These are phyloP conservation scores for Delichon dasypus DNA, from an alignment of 2,797 vertebrate species.

Conservation along the genomic window DNA sequence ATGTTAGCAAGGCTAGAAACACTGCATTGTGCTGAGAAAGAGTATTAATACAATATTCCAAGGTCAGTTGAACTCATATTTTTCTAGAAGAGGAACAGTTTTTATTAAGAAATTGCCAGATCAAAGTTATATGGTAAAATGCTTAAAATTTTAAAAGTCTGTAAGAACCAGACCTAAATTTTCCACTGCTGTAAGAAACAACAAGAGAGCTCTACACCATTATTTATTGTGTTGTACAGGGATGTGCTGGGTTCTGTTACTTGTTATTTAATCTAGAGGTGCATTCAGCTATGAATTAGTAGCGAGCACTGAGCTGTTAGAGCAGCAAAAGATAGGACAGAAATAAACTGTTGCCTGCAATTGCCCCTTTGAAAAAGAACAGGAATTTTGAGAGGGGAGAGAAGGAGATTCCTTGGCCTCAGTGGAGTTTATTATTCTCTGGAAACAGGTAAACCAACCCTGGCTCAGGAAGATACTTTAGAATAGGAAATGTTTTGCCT, in stretches of 20 bases:
- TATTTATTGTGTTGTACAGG: background rate
- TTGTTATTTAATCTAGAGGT: constrained; percentile 24
- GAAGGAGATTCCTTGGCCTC: constrained; percentile 26
- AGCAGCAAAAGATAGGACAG: constrained; percentile 26
- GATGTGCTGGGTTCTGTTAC: constrained; percentile 2
- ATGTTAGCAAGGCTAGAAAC: background rate
- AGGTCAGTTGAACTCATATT: background rate
- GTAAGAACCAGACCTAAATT: background rate
- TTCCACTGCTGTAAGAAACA: background rate
- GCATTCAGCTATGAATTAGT: constrained; percentile 5
- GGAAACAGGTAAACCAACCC: constrained; percentile 53
- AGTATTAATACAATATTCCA: background rate
- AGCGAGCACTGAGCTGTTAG: background rate
- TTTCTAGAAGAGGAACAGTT: background rate
- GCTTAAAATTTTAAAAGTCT: background rate
- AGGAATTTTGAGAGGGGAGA: constrained; percentile 12
- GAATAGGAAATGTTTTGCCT: constrained; percentile 66
- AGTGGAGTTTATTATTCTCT: constrained; percentile 47
- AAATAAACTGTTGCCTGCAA: constrained; percentile 18
- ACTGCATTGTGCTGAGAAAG: background rate
- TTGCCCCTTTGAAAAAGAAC: constrained; percentile 29
- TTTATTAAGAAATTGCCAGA: background rate
- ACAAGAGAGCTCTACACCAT: background rate
- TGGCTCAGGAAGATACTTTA: constrained; percentile 63
- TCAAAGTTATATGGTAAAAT: background rate